A percentile compares a stretch with the other conserved stretches of the same genome.
These are phyloP conservation scores for Crocodylus rhombifer DNA, from an alignment of 2,797 vertebrate species.

Conservation along the genomic window DNA sequence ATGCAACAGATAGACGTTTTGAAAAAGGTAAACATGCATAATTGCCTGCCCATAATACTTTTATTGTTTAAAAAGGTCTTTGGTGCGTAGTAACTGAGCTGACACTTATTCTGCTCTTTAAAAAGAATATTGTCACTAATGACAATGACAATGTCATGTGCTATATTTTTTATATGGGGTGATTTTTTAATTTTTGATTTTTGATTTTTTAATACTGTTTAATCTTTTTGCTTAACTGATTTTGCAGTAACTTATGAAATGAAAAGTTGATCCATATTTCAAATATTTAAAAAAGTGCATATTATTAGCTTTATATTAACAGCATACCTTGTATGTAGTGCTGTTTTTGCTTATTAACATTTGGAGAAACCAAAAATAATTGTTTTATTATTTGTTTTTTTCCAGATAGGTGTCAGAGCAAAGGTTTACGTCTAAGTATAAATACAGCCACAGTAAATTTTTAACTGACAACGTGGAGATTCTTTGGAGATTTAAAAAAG, in stretches of 20 bases:
- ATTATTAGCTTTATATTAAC: not conserved
- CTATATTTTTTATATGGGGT: not conserved
- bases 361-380: not conserved
- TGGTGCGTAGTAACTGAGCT: not conserved
- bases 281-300: not conserved
- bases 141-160: not conserved
- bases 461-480: conserved; percentile 83
- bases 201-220: not conserved
- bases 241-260: not conserved
- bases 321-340: not conserved
- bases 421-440: conserved; percentile 88
- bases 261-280: not conserved
- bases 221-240: conserved; percentile 8
- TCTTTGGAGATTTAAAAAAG: conserved; percentile 87
- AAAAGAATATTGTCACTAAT: not conserved
- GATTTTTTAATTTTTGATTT: not conserved
- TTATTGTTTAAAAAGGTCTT: not conserved
- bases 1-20: not conserved
- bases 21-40: not conserved
- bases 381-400: not conserved
- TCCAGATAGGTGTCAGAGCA: conserved; percentile 81
- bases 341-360: not conserved
- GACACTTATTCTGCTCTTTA: conserved; percentile 13
- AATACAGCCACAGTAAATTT: conserved; percentile 86
- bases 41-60: not conserved